These are phyloP conservation scores for Perccottus glenii DNA, from an alignment of 2,113 vertebrate genomes.

Conservation along the genomic window DNA sequence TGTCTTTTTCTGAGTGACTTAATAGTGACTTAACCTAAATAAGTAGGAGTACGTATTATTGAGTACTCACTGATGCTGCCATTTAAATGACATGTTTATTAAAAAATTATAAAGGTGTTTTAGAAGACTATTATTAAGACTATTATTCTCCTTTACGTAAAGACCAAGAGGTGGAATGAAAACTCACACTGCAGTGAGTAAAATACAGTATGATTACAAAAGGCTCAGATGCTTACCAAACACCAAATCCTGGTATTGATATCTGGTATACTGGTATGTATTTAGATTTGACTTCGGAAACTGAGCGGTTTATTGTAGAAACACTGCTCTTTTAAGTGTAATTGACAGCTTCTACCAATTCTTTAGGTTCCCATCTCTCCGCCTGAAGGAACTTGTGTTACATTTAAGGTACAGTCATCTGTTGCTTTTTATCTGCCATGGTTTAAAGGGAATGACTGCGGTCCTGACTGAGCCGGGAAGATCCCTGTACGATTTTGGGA, in stretches of 20 bases:
- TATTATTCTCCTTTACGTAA: too few relatives aligned
- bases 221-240: not conserved
- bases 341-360: slow-evolving; percentile 23
- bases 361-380: slow-evolving; percentile 23
- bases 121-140: too few relatives aligned
- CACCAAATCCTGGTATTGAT: not conserved
- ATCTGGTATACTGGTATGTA: too few relatives aligned
- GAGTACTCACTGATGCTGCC: too few relatives aligned
- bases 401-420: slow-evolving; percentile 44
- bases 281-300: not conserved
- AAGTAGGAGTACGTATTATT: too few relatives aligned
- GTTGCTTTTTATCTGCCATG: slow-evolving; percentile 44
- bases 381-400: slow-evolving; percentile 31
- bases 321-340: slow-evolving; percentile 1
- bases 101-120: too few relatives aligned
- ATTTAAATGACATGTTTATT: too few relatives aligned
- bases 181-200: too few relatives aligned
- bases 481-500: slow-evolving; percentile 42
- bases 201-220: too few relatives aligned
- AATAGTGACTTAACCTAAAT: too few relatives aligned
- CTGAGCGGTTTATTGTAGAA: slow-evolving; percentile 1
- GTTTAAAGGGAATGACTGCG: slow-evolving; percentile 45
- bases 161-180: too few relatives aligned
- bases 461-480: slow-evolving; percentile 30
- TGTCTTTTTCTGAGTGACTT: too few relatives aligned